Conservation (phyloP, 2,888 invertebrate genomes). For the Limnephilus rhombicus region DNA sequence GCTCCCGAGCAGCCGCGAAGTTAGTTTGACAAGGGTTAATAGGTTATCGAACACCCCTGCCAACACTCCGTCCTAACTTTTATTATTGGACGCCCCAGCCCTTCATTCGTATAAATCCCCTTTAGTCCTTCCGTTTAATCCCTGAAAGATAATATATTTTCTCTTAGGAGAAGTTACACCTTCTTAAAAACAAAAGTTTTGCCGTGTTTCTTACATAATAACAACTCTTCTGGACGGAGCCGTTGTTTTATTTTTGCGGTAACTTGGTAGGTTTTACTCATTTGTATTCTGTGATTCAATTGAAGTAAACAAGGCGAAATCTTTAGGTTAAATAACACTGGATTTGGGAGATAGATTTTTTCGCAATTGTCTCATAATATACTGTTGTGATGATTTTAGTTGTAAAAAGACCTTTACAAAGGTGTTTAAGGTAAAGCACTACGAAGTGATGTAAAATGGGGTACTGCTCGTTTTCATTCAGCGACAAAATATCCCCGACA, state of each 20-base stretch:
- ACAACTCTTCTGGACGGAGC: background rate
- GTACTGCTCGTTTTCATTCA: no score
- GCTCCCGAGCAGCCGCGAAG: background rate
- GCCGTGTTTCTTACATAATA: background rate
- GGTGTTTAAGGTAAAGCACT: no score
- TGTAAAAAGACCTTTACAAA: no score
- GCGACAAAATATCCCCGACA: no score
- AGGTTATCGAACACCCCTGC: slow-evolving; percentile 32
- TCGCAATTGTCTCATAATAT: background rate
- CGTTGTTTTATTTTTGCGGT: background rate
- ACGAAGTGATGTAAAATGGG: no score
- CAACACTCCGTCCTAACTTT: slow-evolving; percentile 6
- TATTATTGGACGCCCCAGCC: background rate
- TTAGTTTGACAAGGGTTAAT: slow-evolving; percentile 43
- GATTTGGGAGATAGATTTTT: background rate
- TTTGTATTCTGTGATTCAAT: slow-evolving; percentile 5
- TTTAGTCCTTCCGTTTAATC: background rate
- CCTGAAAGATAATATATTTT: slow-evolving; percentile 1
- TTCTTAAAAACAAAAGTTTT: slow-evolving; percentile 1
- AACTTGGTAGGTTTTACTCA: background rate
- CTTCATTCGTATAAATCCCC: background rate
- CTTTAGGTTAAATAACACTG: background rate
- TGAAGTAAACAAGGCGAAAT: background rate
- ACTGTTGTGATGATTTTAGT: no score
- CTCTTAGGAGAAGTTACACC: background rate